Percentiles rank a stretch among this genome's conserved stretches.
Evolutionary conservation across 2,113 vertebrate genomes (phyloP).

Genomic region (Poeciliopsis prolifica): DNA sequence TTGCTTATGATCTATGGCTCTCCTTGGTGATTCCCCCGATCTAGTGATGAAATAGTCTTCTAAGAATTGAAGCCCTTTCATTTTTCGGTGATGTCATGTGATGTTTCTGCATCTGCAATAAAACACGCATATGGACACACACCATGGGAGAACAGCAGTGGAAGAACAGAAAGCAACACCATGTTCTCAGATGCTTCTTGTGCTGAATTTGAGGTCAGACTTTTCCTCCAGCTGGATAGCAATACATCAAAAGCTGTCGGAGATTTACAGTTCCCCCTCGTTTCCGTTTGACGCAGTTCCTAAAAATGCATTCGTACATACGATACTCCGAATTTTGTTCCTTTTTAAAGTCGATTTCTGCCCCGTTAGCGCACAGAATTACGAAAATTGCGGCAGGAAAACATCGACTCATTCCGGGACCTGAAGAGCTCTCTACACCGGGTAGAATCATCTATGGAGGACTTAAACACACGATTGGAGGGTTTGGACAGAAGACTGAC

Average conservation of each 20-base stretch:
- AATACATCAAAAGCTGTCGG: constrained; percentile 1
- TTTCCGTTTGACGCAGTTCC: constrained; percentile 28
- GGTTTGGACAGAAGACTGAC: no score
- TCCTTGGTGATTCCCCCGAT: no score
- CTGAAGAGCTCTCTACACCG: no score
- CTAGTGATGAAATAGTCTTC: neutral
- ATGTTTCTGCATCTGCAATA: neutral
- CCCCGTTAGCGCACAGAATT: neutral
- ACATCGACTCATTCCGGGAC: no score
- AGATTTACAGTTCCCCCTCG: constrained; percentile 36
- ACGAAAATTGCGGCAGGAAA: no score
- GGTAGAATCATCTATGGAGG: no score
- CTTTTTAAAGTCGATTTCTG: constrained; percentile 5
- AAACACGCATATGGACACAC: constrained; percentile 6
- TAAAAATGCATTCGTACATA: constrained; percentile 16
- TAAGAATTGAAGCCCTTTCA: neutral
- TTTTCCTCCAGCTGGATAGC: constrained; percentile 18
- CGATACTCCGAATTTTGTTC: constrained; percentile 11
- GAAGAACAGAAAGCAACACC: neutral
- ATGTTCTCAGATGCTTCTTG: constrained; percentile 13
- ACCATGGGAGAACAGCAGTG: constrained; percentile 8
- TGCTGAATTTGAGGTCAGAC: constrained; percentile 7
- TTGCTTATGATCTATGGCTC: neutral
- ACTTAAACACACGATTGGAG: no score
- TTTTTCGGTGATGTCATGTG: neutral